phyloP scores from a whole-genome alignment of 2,797 vertebrate genomes.

The Microchirus variegatus region DNA sequence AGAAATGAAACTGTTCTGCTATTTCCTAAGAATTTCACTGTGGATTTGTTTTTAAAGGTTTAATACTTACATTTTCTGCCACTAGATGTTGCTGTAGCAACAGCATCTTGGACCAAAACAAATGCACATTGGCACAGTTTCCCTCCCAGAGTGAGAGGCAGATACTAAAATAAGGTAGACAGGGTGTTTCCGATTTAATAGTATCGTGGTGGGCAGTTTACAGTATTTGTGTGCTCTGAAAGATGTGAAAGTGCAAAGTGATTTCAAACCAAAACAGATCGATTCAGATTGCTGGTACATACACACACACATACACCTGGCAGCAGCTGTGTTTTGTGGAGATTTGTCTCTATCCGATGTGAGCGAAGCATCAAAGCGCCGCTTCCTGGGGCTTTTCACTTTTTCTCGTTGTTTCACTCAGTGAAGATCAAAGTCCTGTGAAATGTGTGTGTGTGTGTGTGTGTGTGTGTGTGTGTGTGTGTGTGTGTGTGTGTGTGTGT shows the following conservation, averaged over 20 bases:
- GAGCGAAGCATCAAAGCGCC: constrained; percentile 65
- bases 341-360: constrained; percentile 64
- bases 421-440: constrained; percentile 67
- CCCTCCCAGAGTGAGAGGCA: too few relatives aligned
- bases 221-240: too few relatives aligned
- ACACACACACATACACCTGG: constrained; percentile 25
- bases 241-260: too few relatives aligned
- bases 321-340: constrained; percentile 50
- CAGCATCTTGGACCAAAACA: background rate
- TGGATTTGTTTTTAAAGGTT: background rate
- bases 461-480: background rate
- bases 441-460: constrained; percentile 26
- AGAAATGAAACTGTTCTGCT: too few relatives aligned
- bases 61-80: background rate
- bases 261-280: background rate
- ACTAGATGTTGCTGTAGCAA: background rate
- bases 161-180: too few relatives aligned
- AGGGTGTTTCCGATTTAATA: too few relatives aligned
- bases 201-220: too few relatives aligned
- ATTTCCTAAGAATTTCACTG: too few relatives aligned
- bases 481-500: background rate
- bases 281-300: background rate
- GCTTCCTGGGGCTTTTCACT: constrained; percentile 43
- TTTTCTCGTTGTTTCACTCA: constrained; percentile 62
- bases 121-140: background rate